Base-by-base conservation (phyloP, 2,888 invertebrate species). In the Tachina grossa region DNA sequence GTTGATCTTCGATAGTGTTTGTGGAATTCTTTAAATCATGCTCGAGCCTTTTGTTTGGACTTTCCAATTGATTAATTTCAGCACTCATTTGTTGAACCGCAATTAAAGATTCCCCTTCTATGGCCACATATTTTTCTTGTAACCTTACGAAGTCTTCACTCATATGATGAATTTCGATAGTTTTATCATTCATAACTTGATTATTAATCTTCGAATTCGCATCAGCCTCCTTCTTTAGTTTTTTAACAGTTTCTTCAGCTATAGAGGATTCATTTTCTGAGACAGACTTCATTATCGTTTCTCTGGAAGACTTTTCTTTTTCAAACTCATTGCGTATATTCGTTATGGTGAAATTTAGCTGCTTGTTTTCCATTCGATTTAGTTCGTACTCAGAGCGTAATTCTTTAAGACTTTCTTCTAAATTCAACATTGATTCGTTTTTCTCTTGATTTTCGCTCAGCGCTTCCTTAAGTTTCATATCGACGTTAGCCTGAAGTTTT, bases 321-420 rank as follows among this genome's bases (percentile, higher is more conserved):
- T 43, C 63, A 9, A 86, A 76, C 11, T 79, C 68, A 39, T 45
- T 66, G 2, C 45, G 68, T 9, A 85, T 53, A n/a, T 69, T 57
- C 16, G 83, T 76, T 10, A 80, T 65, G 8, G 83, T 92, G 89
- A 81, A 91, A 90, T 88, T 92, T 88, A 89, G 71, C 51, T 88
- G 79, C 1, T 61, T 66, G 22, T 93, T 89, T 76, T 88, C 88
- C 10, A 78, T 74, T 65, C 88, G 91, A 9, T 88, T 83, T 80
- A 91, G 89, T 80, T 47, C 69, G n/a, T 89, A 88, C 57, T 89
- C 88, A 3, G 86, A 55, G 9, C 88, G 77, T 51, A 87, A 88
- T 53, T 91, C 89, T 93, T 91, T 83, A 93, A 91, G 93, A 94
- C 94, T 83, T 93, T 93, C 90, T 94, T 95, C 22, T 94, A 92